These are phyloP conservation scores for Xiphophorus maculatus DNA, from an alignment of 2,113 vertebrate species.

Conservation along the genomic window DNA sequence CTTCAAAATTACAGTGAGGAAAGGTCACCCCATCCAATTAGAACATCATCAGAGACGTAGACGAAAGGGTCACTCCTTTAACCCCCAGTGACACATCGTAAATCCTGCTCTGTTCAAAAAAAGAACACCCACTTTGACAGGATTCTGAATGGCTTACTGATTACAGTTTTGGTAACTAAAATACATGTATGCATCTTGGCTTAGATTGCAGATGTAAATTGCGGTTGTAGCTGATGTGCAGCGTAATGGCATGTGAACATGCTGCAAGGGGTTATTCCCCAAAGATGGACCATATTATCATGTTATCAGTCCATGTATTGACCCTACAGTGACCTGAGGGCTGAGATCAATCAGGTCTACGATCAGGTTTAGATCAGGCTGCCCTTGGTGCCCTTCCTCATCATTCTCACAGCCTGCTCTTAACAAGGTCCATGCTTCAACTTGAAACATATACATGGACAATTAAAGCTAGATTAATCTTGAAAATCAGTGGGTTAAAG, in stretches of 20 bases:
- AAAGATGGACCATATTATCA: constrained; percentile 53
- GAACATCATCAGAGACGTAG: constrained; percentile 69
- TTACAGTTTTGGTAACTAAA: constrained; percentile 22
- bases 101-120: constrained; percentile 41
- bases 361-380: constrained; percentile 66
- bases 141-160: constrained; percentile 35
- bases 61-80: constrained; percentile 52
- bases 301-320: constrained; percentile 61
- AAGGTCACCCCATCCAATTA: constrained; percentile 80
- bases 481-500: constrained; percentile 1
- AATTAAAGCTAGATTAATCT: constrained; percentile 7
- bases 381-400: constrained; percentile 27
- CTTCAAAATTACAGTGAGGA: constrained; percentile 71
- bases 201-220: constrained; percentile 16
- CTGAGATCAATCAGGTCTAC: constrained; percentile 69
- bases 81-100: constrained; percentile 43
- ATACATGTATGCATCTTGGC: constrained; percentile 8
- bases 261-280: constrained; percentile 39
- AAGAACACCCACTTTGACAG: constrained; percentile 26
- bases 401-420: constrained; percentile 28
- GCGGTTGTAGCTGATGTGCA: constrained; percentile 24
- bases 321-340: constrained; percentile 58
- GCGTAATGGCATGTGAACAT: constrained; percentile 53
- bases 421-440: constrained; percentile 5
- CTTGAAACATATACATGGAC: neutral